Evolutionary conservation across 1,140 invertebrate genomes (phyloP).

Genomic region (Sweltsa coloradensis): DNA sequence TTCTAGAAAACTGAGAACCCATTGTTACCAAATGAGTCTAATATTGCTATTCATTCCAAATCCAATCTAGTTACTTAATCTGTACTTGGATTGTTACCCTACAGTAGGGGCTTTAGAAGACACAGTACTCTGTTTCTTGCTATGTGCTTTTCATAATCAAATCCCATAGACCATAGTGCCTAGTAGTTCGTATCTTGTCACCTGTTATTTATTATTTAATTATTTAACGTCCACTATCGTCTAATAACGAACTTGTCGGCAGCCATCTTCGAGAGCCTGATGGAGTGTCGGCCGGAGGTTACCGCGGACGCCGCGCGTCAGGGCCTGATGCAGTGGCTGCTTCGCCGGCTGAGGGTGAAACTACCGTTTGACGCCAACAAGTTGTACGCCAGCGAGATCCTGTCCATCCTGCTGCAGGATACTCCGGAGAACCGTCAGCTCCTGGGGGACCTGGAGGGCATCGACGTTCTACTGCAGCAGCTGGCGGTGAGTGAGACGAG

Average conservation of each 20-base stretch:
- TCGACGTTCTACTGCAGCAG: slow-evolving; percentile 92
- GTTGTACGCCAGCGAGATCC: slow-evolving; percentile 89
- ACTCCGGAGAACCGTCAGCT: slow-evolving; percentile 70
- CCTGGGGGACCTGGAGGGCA: slow-evolving; percentile 86
- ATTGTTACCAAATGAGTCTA: no score
- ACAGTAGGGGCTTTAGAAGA: no score
- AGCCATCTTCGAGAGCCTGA: slow-evolving; percentile 81
- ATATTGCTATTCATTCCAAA: no score
- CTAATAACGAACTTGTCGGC: no score
- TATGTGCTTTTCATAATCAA: no score
- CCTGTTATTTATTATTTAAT: slow-evolving; percentile 9
- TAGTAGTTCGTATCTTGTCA: no score
- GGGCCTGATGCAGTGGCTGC: slow-evolving; percentile 83
- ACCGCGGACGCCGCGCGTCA: slow-evolving; percentile 74
- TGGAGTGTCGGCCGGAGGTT: slow-evolving; percentile 81
- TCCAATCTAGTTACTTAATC: no score
- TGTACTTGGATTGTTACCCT: no score
- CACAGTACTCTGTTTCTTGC: no score
- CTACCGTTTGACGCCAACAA: slow-evolving; percentile 92
- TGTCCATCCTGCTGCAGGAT: slow-evolving; percentile 90
- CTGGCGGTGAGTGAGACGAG: slow-evolving; percentile 57
- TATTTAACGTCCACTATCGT: slow-evolving; percentile 9
- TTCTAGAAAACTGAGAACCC: no score
- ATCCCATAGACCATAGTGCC: background rate
- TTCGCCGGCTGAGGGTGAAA: slow-evolving; percentile 78